Evolutionary conservation across 2,888 invertebrate genomes (phyloP).

Genomic region (Lacanobia oleracea): DNA sequence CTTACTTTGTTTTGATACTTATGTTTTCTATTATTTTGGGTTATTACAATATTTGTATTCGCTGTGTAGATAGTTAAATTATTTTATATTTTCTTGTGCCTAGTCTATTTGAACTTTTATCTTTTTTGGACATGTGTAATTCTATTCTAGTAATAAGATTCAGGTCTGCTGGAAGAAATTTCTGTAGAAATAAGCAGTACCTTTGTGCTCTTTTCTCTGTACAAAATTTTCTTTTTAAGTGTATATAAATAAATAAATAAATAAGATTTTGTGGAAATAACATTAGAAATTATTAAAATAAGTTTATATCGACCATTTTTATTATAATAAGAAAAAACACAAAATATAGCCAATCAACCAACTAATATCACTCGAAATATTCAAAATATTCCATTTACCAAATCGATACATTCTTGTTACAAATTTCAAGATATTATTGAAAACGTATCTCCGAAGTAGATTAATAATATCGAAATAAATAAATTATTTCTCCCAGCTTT

Average conservation of each 20-base stretch:
- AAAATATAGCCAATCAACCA: too few species aligned
- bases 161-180: too few species aligned
- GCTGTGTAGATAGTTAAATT: not conserved
- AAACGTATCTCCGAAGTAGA: constrained; percentile 17
- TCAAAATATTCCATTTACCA: constrained; percentile 1
- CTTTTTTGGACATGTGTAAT: not conserved
- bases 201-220: too few species aligned
- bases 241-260: too few species aligned
- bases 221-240: too few species aligned
- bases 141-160: not conserved
- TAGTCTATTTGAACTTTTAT: not conserved
- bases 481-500: constrained; percentile 68
- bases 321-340: too few species aligned
- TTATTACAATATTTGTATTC: constrained; percentile 11
- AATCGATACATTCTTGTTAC: not conserved
- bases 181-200: too few species aligned
- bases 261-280: too few species aligned
- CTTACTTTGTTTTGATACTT: constrained; percentile 13
- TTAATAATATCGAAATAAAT: constrained; percentile 41
- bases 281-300: too few species aligned
- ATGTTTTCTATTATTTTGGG: constrained; percentile 5
- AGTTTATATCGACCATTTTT: too few species aligned
- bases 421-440: constrained; percentile 33
- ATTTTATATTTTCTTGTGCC: not conserved
- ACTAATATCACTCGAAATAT: not conserved